Base-by-base conservation (phyloP, 1,140 invertebrate genomes). In the Grapholita molesta region DNA sequence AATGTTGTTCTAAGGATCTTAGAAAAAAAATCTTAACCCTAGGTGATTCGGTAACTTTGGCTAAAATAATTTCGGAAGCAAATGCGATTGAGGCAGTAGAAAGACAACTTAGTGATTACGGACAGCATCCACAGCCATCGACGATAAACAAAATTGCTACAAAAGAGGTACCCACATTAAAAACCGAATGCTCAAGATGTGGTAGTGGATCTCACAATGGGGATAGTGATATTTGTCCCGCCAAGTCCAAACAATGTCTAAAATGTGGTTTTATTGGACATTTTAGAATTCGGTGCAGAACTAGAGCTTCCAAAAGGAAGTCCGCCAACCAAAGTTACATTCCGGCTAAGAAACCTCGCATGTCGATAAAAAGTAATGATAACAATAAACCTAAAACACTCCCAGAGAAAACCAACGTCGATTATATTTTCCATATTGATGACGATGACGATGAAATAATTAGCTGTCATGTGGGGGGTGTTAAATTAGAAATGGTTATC, bases 391-490 rank as follows among this genome's bases (percentile, higher is more conserved):
- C 12, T 3, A 11, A 35, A 11, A 7, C 33, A 2, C n/a, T 21
- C 3, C 1, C 3, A 18, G 4, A 25, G 67, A 48, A 70, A 57
- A 55, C 66, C 33, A 18, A 15, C 52, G 12, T 68, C n/a, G 67
- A 75, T 28, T 77, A 77, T 64, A 48, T 77, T 42, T 77, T 75
- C 57, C 52, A 77, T 42, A 64, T 77, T 53, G 32, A 75, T 67
- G 30, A 32, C 5, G 30, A 8, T 32, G 12, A 21, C 6, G 38
- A 30, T 35, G 9, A 35, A 35, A 35, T 7, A 18, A 21, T 71
- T 9, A 52, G 30, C 9, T 71, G 70, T 42, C 3, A 25, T 9
- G 23, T 75, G 4, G 68, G 74, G 15, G 72, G 68, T 12, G 57
- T 73, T 12, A 42, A 73, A 53, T 42, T 65, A 21, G 52, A 75